A percentile compares a stretch with the other conserved stretches of the same genome.
Evolutionary conservation across 2,797 vertebrate genomes (phyloP).

Genomic region (Enteromius paludinosus): DNA sequence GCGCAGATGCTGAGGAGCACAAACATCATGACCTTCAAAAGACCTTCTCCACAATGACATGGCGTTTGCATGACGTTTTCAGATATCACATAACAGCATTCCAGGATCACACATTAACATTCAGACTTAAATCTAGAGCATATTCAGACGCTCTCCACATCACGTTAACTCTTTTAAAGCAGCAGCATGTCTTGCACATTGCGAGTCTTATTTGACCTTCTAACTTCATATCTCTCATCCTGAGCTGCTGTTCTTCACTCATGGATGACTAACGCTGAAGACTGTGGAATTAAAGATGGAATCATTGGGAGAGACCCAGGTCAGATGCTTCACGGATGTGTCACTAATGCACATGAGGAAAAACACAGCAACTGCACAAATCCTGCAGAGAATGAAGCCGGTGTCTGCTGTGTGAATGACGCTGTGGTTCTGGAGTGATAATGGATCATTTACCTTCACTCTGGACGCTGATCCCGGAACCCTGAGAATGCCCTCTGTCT

Average conservation of each 20-base stretch:
- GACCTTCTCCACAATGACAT: background rate
- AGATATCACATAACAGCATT: background rate
- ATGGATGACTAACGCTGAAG: background rate
- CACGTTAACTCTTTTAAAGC: background rate
- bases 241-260: background rate
- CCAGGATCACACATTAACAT: background rate
- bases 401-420: background rate
- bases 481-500: constrained; percentile 94
- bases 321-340: background rate
- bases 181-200: background rate
- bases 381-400: background rate
- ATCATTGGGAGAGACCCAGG: background rate
- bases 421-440: background rate
- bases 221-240: background rate
- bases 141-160: background rate
- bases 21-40: background rate
- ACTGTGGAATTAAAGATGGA: background rate
- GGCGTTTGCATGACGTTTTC: background rate
- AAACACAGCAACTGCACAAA: background rate
- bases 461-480: constrained; percentile 91
- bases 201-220: background rate
- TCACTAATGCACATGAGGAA: background rate
- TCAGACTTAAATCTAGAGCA: background rate
- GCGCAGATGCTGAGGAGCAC: constrained; percentile 81
- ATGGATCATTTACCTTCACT: constrained; percentile 84